phyloP scores from a whole-genome alignment of 2,888 invertebrate species.

The Myopa testacea region DNA sequence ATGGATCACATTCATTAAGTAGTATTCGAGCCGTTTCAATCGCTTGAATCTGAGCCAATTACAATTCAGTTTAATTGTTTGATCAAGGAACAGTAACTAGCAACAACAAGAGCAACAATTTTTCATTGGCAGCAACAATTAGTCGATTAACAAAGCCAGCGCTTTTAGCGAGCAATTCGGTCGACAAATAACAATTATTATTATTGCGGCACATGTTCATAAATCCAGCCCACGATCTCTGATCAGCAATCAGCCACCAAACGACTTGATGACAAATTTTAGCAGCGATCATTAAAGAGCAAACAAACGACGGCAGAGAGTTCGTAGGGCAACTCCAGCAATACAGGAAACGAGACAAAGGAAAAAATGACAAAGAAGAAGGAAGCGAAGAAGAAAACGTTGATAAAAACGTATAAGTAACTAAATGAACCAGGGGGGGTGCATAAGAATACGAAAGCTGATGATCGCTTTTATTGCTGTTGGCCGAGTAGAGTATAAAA shows the following conservation, averaged over 20 bases:
- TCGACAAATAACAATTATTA: neutral
- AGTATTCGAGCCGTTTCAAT: too few species aligned
- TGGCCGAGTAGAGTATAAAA: neutral
- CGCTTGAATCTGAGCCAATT: too few species aligned
- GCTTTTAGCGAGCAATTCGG: neutral
- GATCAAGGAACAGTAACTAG: neutral
- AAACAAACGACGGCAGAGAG: slow-evolving; percentile 7
- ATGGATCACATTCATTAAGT: too few species aligned
- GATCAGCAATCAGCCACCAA: slow-evolving; percentile 20
- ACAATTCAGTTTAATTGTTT: neutral
- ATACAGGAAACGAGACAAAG: slow-evolving; percentile 13
- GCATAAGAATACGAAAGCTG: neutral
- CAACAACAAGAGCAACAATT: neutral
- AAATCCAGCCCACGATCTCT: neutral
- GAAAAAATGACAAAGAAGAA: neutral
- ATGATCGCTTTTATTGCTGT: neutral
- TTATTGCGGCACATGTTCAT: neutral
- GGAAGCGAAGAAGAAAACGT: slow-evolving; percentile 7
- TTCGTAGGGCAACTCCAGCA: neutral
- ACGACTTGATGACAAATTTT: slow-evolving; percentile 37
- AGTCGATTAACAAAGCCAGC: neutral
- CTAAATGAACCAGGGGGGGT: neutral
- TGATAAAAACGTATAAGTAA: neutral
- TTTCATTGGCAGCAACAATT: neutral
- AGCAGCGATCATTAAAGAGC: slow-evolving; percentile 32